phyloP scores from a whole-genome alignment of 1,140 invertebrate genomes.

The Heliconius melpomene region DNA sequence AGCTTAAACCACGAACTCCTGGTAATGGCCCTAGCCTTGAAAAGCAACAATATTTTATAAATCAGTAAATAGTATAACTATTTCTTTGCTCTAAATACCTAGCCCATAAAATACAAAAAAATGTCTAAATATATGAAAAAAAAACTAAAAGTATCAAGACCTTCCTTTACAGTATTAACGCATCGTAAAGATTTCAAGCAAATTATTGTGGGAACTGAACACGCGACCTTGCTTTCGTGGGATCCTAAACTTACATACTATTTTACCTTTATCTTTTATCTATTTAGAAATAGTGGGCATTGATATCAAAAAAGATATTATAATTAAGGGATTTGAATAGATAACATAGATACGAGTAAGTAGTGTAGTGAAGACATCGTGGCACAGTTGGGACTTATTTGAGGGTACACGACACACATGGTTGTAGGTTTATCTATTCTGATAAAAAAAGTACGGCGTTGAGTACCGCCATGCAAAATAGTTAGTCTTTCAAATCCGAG shows the following conservation, averaged over 20 bases:
- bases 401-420: too few species aligned
- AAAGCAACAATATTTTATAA: too few species aligned
- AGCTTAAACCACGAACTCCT: too few species aligned
- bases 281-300: constrained; percentile 20
- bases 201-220: constrained; percentile 24
- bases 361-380: neutral
- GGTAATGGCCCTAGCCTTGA: too few species aligned
- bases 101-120: too few species aligned
- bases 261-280: constrained; percentile 29
- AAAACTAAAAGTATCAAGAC: constrained; percentile 16
- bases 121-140: neutral
- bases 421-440: too few species aligned
- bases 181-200: constrained; percentile 27
- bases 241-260: constrained; percentile 17
- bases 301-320: constrained; percentile 13
- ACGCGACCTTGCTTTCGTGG: constrained; percentile 32
- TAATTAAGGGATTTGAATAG: neutral
- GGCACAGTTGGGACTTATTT: too few species aligned
- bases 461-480: too few species aligned
- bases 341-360: neutral
- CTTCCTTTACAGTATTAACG: neutral
- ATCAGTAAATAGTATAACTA: too few species aligned
- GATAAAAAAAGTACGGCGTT: too few species aligned
- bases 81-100: too few species aligned
- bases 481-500: too few species aligned